A percentile compares a stretch with the other conserved stretches of the same genome.
These are phyloP conservation scores for Drosophila histrio DNA, from an alignment of 2,888 invertebrate genomes.

Conservation along the genomic window DNA sequence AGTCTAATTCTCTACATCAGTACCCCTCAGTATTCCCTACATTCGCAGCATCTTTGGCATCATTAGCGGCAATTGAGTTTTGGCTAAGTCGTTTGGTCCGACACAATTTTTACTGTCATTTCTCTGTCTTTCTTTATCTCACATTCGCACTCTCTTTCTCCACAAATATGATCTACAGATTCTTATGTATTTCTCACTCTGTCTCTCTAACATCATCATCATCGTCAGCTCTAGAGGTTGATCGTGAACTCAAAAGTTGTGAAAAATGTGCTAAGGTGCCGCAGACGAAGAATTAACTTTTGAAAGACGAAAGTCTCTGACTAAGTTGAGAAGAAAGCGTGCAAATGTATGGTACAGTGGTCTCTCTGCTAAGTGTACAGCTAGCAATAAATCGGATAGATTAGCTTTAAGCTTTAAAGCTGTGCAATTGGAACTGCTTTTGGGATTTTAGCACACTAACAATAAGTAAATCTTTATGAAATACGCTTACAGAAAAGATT, in stretches of 20 bases:
- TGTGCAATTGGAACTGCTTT: too few relatives aligned
- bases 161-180: constrained; percentile 7
- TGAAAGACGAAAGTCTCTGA: constrained; percentile 51
- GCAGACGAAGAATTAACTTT: constrained; percentile 42
- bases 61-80: constrained; percentile 62
- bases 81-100: constrained; percentile 44
- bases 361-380: background rate
- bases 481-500: too few relatives aligned
- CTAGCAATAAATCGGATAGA: background rate
- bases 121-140: background rate
- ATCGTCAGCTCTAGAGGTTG: constrained; percentile 37
- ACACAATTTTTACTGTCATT: constrained; percentile 45
- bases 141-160: background rate
- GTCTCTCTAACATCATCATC: constrained; percentile 19
- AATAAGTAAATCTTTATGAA: too few relatives aligned
- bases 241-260: constrained; percentile 69
- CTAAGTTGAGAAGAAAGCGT: constrained; percentile 70
- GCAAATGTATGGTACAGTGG: constrained; percentile 59
- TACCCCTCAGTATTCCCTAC: background rate
- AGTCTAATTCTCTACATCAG: background rate
- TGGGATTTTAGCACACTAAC: too few relatives aligned
- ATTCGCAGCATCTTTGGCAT: constrained; percentile 51
- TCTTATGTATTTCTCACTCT: constrained; percentile 1
- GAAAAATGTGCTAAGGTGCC: constrained; percentile 71
- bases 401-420: background rate